Base-by-base conservation (phyloP, 2,888 invertebrate species). In the Phaonia tiefii region DNA sequence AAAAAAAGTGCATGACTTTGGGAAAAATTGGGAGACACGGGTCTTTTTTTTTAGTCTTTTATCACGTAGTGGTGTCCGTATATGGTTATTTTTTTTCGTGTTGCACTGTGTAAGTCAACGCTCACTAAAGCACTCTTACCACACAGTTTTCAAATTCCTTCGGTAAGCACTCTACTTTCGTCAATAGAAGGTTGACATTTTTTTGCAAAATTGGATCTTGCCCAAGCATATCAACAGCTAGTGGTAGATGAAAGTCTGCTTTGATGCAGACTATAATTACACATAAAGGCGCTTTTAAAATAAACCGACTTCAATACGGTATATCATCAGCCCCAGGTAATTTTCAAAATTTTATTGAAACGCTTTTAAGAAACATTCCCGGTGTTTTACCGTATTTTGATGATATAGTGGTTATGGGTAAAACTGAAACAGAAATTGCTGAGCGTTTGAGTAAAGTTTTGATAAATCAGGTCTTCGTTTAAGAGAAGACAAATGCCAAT, bases 131-230 rank as follows among this genome's bases (percentile, higher is more conserved):
- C 13, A 5, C 5, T 49, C 4, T 13, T 8, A 56, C 81, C 85
- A 1, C 84, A 85, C 70, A 77, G 72, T 69, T 83, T 86, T 67
- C 85, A 86, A 67, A 83, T 83, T 65, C 82, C 83, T 26, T 70
- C 79, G 0, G 67, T 83, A 2, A 82, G 13, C 17, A 78, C 76
- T 1, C 60, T 83, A 1, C 69, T 83, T 13, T 63, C 70, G 15
- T 74, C 60, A 39, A 86, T 87, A 20, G 76, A 74, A 65, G 87
- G 86, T 46, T 88, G 88, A n/a, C 83, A 75, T 46, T 73, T 83
- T 17, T 90, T 90, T 83, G 84, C 86, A 1, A 89, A 88, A 78
- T 77, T 91, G 10, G 89, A 91, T 80, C 81, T 89, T 10, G 76
- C 83, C 2, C 86, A 89, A 58, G 89, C 89, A 1, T 90, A 89